A percentile compares a stretch with the other conserved stretches of the same genome.
Conservation (phyloP, 1,140 invertebrate species). For the Piezodorus guildinii region DNA sequence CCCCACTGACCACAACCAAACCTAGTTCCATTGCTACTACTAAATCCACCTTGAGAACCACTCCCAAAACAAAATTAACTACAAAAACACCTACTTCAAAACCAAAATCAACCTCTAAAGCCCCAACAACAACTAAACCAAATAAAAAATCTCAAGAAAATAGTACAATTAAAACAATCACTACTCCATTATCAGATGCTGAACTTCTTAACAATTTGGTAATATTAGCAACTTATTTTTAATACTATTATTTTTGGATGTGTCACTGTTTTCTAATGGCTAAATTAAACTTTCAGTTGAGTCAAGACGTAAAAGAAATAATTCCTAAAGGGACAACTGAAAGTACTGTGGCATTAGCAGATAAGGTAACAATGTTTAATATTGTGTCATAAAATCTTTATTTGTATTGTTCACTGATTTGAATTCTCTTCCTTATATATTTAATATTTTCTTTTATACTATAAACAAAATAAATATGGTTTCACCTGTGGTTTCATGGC, state of each 20-base stretch:
- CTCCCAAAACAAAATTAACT: constrained; percentile 8
- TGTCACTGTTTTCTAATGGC: background rate
- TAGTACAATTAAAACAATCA: background rate
- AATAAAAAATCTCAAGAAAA: background rate
- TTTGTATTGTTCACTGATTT: no score
- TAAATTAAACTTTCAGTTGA: background rate
- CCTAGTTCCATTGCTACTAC: constrained; percentile 8
- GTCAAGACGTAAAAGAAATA: background rate
- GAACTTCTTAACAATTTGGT: constrained; percentile 27
- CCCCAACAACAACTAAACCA: background rate
- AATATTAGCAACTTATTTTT: constrained; percentile 13
- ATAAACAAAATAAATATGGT: no score
- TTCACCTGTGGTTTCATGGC: no score
- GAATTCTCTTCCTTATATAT: no score
- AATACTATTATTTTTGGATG: background rate
- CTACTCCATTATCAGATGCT: constrained; percentile 20
- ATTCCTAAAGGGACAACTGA: background rate
- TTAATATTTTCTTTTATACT: no score
- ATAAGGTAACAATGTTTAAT: background rate
- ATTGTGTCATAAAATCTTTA: no score
- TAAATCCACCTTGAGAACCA: background rate
- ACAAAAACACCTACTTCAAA: constrained; percentile 1
- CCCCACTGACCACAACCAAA: constrained; percentile 7
- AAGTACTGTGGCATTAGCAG: background rate
- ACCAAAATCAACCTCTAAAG: background rate